These are phyloP conservation scores for Donacobius atricapilla DNA, from an alignment of 2,113 vertebrate species.

Conservation along the genomic window DNA sequence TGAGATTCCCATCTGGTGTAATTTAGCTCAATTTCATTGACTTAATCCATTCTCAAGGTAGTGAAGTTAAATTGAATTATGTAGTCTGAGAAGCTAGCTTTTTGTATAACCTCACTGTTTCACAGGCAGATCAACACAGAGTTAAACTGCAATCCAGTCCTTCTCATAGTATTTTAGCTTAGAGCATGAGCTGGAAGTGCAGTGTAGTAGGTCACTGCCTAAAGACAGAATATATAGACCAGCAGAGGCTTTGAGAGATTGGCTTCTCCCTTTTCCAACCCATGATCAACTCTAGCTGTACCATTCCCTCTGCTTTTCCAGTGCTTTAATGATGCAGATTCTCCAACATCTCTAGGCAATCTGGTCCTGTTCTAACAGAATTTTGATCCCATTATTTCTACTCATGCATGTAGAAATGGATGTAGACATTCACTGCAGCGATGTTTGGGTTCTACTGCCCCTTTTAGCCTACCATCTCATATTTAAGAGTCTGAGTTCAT, in stretches of 20 bases:
- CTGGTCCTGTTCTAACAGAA: neutral
- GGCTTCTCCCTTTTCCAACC: neutral
- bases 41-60: constrained; percentile 52
- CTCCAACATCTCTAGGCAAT: neutral
- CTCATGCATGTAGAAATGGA: neutral
- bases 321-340: neutral
- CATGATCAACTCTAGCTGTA: neutral
- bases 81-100: constrained; percentile 33
- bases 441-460: neutral
- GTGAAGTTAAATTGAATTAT: constrained; percentile 55
- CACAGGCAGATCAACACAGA: neutral
- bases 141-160: neutral
- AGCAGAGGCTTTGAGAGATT: neutral
- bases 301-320: neutral
- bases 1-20: constrained; percentile 44
- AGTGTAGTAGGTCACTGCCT: neutral
- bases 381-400: neutral
- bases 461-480: neutral
- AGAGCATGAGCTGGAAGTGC: neutral
- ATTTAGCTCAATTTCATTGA: constrained; percentile 50
- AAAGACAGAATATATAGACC: neutral
- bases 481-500: neutral
- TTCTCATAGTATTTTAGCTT: neutral
- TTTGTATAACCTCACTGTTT: constrained; percentile 14
- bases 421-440: neutral